These are phyloP conservation scores for Mesocricetus auratus DNA, from an alignment of 2,113 vertebrate species.

Conservation along the genomic window DNA sequence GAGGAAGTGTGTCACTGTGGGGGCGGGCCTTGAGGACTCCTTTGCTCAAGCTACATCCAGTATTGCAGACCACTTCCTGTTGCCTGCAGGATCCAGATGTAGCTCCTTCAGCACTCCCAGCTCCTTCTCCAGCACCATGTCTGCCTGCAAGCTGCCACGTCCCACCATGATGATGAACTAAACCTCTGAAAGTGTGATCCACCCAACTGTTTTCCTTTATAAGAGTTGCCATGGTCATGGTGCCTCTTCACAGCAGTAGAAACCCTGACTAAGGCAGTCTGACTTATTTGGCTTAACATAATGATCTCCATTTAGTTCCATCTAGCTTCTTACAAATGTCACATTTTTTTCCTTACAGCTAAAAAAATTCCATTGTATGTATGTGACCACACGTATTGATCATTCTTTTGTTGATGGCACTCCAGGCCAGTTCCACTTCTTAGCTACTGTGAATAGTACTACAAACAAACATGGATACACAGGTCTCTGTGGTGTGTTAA, in stretches of 20 bases:
- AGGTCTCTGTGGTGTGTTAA: not conserved
- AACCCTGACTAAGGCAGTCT: no score
- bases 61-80: not conserved
- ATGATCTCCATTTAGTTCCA: not conserved
- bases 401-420: not conserved
- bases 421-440: not conserved
- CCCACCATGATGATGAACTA: no score
- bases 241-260: no score
- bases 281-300: not conserved
- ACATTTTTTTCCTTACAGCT: not conserved
- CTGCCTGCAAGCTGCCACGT: no score
- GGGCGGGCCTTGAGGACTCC: no score
- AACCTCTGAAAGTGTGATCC: no score
- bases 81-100: not conserved
- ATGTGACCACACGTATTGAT: not conserved
- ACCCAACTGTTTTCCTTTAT: no score
- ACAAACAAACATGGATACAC: not conserved
- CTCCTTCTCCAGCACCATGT: not conserved
- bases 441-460: not conserved
- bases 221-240: no score
- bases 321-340: not conserved
- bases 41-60: not conserved
- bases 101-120: not conserved
- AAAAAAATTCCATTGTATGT: not conserved
- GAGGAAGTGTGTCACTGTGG: not conserved